phyloP scores from a whole-genome alignment of 64 coral and sea anemone genomes.

The Actinia tenebrosa region DNA sequence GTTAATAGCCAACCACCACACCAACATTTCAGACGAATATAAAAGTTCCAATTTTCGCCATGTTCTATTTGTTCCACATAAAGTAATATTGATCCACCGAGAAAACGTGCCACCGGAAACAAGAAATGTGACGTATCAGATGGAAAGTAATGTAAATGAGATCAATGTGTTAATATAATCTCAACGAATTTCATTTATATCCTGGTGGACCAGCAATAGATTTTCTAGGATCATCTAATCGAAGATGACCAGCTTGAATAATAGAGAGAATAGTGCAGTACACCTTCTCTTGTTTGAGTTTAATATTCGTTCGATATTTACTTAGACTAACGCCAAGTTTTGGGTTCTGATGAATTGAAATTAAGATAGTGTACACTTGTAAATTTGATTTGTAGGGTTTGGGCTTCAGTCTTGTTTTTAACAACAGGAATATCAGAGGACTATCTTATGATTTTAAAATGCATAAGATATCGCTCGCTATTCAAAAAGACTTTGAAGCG shows the following conservation, averaged over 20 bases:
- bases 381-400: neutral
- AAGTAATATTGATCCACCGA: neutral
- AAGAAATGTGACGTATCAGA: neutral
- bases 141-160: neutral
- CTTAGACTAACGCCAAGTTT: neutral
- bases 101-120: neutral
- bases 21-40: neutral
- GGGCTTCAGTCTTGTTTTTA: neutral
- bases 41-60: neutral
- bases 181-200: neutral
- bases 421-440: neutral
- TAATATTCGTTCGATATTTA: neutral
- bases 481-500: neutral
- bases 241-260: neutral
- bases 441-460: neutral
- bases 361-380: neutral
- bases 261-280: neutral
- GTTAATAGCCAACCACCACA: neutral
- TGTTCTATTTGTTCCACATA: neutral
- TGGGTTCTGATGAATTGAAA: neutral
- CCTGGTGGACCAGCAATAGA: neutral
- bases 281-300: neutral
- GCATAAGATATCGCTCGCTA: neutral
- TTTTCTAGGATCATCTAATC: neutral
- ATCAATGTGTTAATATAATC: neutral